A percentile compares a stretch with the other conserved stretches of the same genome.
Conservation (phyloP, 1,140 invertebrate genomes). For the Paraescarpia echinospica region DNA sequence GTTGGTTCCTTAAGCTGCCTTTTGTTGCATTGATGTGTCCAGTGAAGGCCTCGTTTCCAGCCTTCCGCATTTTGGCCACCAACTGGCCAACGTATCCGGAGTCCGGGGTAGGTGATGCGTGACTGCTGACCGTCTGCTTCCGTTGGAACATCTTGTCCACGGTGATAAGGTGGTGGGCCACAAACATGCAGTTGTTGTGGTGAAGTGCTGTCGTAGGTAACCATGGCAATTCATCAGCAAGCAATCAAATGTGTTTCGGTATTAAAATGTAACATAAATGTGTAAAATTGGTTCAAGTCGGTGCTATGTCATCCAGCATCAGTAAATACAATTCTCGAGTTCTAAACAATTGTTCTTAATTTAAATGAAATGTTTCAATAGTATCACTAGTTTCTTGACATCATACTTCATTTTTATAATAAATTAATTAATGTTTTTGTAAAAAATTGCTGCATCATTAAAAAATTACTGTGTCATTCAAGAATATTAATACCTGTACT, state of each 20-base stretch:
- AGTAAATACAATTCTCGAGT: neutral
- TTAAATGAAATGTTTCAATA: neutral
- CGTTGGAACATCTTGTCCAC: slow-evolving; percentile 63
- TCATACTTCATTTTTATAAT: neutral
- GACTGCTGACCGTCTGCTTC: neutral
- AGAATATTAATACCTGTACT: no score
- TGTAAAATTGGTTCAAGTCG: no score
- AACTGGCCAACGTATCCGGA: slow-evolving; percentile 41
- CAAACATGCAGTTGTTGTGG: slow-evolving; percentile 89
- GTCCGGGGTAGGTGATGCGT: neutral
- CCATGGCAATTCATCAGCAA: slow-evolving; percentile 7
- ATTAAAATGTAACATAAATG: neutral
- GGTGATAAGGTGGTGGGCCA: slow-evolving; percentile 74
- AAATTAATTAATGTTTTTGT: neutral
- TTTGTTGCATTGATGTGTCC: slow-evolving; percentile 74
- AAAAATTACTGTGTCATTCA: no score
- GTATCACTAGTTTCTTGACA: neutral
- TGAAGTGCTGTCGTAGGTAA: slow-evolving; percentile 70
- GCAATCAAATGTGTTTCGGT: neutral
- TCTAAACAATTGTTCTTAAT: neutral
- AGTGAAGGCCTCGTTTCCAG: slow-evolving; percentile 70
- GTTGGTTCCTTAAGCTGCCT: slow-evolving; percentile 71
- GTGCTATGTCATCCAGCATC: no score
- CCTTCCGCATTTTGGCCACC: slow-evolving; percentile 66
- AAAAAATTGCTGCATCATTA: no score